These are phyloP conservation scores for Brienomyrus brachyistius DNA, from an alignment of 2,113 vertebrate species.

Conservation along the genomic window DNA sequence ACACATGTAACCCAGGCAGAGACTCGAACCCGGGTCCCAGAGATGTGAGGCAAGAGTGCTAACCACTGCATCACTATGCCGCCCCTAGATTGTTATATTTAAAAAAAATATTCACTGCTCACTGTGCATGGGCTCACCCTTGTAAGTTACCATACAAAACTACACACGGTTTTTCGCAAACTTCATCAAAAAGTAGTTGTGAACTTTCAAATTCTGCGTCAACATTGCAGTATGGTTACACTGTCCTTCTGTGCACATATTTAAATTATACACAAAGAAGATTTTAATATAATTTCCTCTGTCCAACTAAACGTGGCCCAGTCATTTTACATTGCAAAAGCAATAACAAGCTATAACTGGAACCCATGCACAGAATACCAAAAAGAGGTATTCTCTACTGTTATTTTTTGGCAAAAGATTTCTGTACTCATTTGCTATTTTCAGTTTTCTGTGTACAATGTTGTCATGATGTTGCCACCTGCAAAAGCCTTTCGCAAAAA, in stretches of 20 bases:
- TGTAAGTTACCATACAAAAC: neutral
- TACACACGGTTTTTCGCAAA: neutral
- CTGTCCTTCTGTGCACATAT: neutral
- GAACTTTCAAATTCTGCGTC: neutral
- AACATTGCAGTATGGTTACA: neutral
- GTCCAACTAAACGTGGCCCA: neutral
- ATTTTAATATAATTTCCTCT: neutral
- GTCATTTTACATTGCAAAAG: neutral
- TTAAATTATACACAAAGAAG: neutral
- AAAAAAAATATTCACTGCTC: neutral
- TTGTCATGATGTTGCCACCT: neutral
- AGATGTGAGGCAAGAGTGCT: too few relatives aligned
- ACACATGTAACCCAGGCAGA: too few relatives aligned
- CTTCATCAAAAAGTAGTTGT: neutral
- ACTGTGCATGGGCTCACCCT: neutral
- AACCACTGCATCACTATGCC: too few relatives aligned
- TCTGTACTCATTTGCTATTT: neutral
- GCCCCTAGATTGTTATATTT: neutral
- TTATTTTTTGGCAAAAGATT: neutral
- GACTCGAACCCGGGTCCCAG: too few relatives aligned
- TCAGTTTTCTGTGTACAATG: neutral
- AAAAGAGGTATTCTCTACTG: neutral
- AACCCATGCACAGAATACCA: neutral
- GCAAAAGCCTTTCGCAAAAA: neutral
- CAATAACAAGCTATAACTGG: neutral